Percentiles rank a stretch among this genome's conserved stretches.
Evolutionary conservation across 2,797 vertebrate genomes (phyloP).

Genomic region (Echeneis naucrates): DNA sequence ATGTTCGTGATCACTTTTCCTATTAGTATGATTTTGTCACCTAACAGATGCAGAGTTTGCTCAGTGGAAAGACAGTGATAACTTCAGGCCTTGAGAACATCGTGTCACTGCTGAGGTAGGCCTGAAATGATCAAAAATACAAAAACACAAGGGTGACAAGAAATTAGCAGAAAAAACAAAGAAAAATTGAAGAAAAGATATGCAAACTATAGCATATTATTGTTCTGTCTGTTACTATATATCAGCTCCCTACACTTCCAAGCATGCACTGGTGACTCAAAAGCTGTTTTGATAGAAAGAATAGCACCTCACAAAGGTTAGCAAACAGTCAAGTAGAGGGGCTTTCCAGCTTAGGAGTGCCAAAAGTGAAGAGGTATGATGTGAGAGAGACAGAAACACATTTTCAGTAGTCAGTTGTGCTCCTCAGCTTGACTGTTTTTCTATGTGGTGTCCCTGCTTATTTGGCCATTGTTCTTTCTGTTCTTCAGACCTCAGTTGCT

Average conservation of each 20-base stretch:
- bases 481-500: conserved; percentile 45
- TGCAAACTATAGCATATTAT: background rate
- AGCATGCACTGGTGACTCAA: conserved; percentile 2
- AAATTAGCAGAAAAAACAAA: no score
- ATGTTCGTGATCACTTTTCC: background rate
- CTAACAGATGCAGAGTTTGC: conserved; percentile 10
- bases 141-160: conserved; percentile 16
- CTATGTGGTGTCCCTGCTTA: conserved; percentile 22
- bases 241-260: conserved; percentile 17
- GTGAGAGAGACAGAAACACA: background rate
- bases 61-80: background rate
- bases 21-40: conserved; percentile 14
- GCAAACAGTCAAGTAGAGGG: conserved; percentile 38
- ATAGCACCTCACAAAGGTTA: conserved; percentile 21
- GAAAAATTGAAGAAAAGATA: background rate
- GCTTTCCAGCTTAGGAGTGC: conserved; percentile 11
- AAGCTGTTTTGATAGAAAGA: conserved; percentile 27
- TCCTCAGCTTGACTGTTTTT: conserved; percentile 3
- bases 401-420: background rate
- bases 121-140: conserved; percentile 68
- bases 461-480: conserved; percentile 26
- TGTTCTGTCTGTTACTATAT: background rate
- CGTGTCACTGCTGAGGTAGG: conserved; percentile 36
- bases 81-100: background rate
- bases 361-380: conserved; percentile 22